These are phyloP conservation scores for Anomalospiza imberbis DNA, from an alignment of 2,797 vertebrate species.

Conservation along the genomic window DNA sequence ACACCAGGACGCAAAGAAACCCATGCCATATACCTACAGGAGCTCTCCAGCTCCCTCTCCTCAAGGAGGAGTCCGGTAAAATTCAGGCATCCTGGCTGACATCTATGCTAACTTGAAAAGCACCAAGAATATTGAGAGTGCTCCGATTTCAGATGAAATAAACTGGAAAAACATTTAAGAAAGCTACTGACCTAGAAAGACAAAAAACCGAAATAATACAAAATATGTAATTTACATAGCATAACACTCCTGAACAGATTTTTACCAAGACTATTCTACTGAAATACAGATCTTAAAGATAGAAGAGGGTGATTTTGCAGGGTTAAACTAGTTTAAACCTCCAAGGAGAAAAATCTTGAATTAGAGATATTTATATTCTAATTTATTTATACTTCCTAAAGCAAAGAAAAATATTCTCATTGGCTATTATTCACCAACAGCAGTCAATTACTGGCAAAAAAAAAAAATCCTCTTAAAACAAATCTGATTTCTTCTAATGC, in stretches of 20 bases:
- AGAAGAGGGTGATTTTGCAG: background rate
- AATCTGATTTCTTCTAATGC: background rate
- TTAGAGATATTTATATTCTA: background rate
- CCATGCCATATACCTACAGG: accelerated
- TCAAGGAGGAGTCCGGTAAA: background rate
- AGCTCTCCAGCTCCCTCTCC: background rate
- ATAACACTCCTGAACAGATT: background rate
- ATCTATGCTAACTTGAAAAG: background rate
- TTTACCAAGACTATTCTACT: background rate
- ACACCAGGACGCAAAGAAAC: background rate
- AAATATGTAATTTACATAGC: background rate
- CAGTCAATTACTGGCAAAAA: background rate
- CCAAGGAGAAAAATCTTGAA: background rate
- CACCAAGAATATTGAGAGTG: background rate
- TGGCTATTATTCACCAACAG: background rate
- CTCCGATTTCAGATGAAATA: background rate
- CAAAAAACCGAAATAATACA: background rate
- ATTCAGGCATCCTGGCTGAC: background rate
- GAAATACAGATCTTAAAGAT: background rate
- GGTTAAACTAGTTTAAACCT: background rate
- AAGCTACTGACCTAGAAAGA: background rate
- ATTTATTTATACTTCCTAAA: background rate
- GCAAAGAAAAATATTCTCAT: background rate
- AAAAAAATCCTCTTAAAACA: background rate
- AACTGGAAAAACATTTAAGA: background rate